Percentiles rank a stretch among this genome's conserved stretches.
Evolutionary conservation across 1,140 invertebrate genomes (phyloP).

Genomic region (Tetramorium simillimum): DNA sequence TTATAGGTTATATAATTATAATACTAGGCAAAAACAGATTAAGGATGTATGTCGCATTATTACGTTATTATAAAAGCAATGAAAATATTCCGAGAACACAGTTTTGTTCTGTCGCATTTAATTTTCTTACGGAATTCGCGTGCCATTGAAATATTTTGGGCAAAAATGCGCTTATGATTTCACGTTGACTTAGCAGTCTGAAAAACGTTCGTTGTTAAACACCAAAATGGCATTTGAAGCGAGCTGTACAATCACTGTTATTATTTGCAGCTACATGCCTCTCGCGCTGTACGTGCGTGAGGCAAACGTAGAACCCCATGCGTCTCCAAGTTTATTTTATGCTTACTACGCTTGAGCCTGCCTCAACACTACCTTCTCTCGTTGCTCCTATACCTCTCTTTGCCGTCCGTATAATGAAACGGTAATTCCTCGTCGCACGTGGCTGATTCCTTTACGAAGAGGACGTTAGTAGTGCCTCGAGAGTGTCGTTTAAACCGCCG

Average conservation of each 20-base stretch:
- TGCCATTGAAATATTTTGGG: neutral
- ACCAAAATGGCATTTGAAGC: slow-evolving; percentile 33
- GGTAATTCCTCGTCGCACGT: slow-evolving; percentile 71
- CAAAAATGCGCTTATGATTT: neutral
- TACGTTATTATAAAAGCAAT: neutral
- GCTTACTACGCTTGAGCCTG: slow-evolving; percentile 70
- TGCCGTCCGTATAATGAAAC: slow-evolving; percentile 69
- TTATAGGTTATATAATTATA: neutral
- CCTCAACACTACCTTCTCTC: slow-evolving; percentile 66
- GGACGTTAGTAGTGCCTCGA: slow-evolving; percentile 36
- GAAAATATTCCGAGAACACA: neutral
- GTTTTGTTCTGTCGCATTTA: neutral
- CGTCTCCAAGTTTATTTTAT: slow-evolving; percentile 77
- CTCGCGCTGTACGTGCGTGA: slow-evolving; percentile 70
- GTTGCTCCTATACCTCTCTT: slow-evolving; percentile 58
- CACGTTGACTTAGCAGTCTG: no score
- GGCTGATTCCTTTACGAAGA: slow-evolving; percentile 64
- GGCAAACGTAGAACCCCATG: slow-evolving; percentile 75
- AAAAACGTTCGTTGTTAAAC: neutral
- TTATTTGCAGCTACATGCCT: slow-evolving; percentile 72
- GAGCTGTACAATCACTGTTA: slow-evolving; percentile 67
- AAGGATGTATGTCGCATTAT: neutral
- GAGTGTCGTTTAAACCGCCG: slow-evolving; percentile 46
- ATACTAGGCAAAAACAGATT: neutral
- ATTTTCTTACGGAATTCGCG: neutral